Base-by-base conservation (phyloP, 37 sponge, comb jelly and placozoan species). In the Ianthella basta region DNA sequence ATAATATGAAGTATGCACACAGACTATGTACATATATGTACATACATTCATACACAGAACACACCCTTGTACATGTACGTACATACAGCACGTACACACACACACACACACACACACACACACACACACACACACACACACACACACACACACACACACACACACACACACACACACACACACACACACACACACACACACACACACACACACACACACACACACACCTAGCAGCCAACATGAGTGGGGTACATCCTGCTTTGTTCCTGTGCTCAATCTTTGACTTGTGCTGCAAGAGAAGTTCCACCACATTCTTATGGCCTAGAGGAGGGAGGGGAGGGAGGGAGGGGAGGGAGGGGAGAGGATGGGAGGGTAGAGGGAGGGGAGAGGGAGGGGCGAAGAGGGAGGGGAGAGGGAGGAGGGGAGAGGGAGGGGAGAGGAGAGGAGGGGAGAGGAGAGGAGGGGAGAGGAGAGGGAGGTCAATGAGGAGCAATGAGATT, bases 261-360 rank as follows among this genome's bases (percentile, higher is more conserved):
- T 98, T 98, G 91, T 94, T 98, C 82, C 90, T 89, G 87, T 98
- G 99, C 88, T 98, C 99, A 41, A 98, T 94, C 84, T 96, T 90
- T 12, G 93, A 91, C 23, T 83, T 80, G 82, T 89, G 80, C 60
- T 90, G 84, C 59, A 98, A 89, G 20, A 98, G 87, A 60, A 98
- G 91, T 55, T 91, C 83, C 38, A 96, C 98, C 16, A 98, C 98
- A 66, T 93, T 91, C 8, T 85, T 75, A 63, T 97, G 97, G 1
- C 97, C 78, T 75, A 24, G 21, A 10, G 54, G 40, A 4, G 25
- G 37, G n/a, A 3, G 25, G 78, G 20, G 50, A 44, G 50, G 8
- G 50, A 44, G 50, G 50, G 50, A 44, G 50, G 8, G 50, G 8
- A 8, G 50, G 50, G 8, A 8, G 50, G 50, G 8, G 50, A 10